Evolutionary conservation across 1,140 invertebrate species (phyloP), one percentile per base, ranked within the genome.

Genomic region (Brachionus paranguensis): DNA sequence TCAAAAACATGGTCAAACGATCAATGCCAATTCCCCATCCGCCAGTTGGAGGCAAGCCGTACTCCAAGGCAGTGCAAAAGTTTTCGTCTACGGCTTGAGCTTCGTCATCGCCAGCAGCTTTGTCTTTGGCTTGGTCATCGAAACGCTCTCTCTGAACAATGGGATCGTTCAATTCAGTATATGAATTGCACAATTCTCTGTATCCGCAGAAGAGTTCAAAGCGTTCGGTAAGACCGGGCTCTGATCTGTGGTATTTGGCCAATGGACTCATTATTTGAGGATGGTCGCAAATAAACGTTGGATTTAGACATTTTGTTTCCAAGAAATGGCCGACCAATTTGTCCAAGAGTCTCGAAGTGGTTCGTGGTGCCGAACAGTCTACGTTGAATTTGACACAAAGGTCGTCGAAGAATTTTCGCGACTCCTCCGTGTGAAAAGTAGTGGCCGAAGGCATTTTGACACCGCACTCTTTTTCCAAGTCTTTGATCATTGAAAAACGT

Each of bases 151-250:
- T 90, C 88, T 99, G 98, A 17, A 96, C 93, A 1, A 95, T 90
- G 0, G 98, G 97, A 91, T 99, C 98, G 88, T 99, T 99, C 87
- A 99, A 93, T 90, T 99, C 98, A 0, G 98, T 99, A 89, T 99
- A 99, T 0, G 98, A 97, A 91, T 99, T 99, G 86, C 95, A 95
- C 84, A 99, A 91, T 91, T 99, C 98, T 88, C 97, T 97, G 87
- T 96, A 96, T 92, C 95, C 95, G 0, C 97, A 93, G 91, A 99
- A 99, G 79, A 99, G 89, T 90, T 99, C 98, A 91, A 99, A 99
- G 85, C 96, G 92, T 90, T 99, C 96, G 0, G 97, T 99, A 14
- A 99, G 89, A 5, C 96, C 97, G 4, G 92, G 92, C 68, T 93
- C 91, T 37, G 92, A 92, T 83, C 97, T 92, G 90, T 99, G 98